phyloP scores from a whole-genome alignment of 2,888 invertebrate genomes.

The Chirona hameri region DNA sequence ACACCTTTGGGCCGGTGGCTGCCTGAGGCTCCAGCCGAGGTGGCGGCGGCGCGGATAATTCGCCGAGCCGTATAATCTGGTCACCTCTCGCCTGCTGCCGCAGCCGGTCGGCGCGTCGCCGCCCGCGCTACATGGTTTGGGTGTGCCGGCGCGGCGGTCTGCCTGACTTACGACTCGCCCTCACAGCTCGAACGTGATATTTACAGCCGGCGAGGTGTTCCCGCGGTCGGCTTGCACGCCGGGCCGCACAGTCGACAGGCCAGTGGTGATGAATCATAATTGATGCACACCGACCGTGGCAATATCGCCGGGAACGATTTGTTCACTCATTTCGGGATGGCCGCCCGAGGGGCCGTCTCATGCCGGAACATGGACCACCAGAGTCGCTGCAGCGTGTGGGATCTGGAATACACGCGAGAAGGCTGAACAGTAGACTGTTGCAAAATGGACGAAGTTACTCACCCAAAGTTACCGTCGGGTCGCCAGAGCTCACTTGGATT shows the following conservation, averaged over 20 bases:
- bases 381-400: too few species aligned
- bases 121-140: not conserved
- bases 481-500: too few species aligned
- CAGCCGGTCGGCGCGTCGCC: not conserved
- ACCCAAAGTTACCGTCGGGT: too few species aligned
- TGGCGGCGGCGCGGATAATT: not conserved
- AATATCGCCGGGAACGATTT: not conserved
- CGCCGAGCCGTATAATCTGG: slow-evolving; percentile 13
- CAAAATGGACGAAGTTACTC: too few species aligned
- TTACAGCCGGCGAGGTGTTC: not conserved
- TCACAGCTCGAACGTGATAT: not conserved
- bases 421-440: too few species aligned
- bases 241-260: not conserved
- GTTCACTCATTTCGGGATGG: not conserved
- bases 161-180: not conserved
- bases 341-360: not conserved
- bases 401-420: too few species aligned
- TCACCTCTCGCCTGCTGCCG: not conserved
- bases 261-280: not conserved
- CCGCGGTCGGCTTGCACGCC: not conserved
- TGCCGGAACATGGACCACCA: too few species aligned
- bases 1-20: not conserved
- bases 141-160: not conserved
- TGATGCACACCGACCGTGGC: not conserved
- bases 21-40: not conserved